These are phyloP conservation scores for Scalopus aquaticus DNA, from an alignment of 2,113 vertebrate genomes.

Conservation along the genomic window DNA sequence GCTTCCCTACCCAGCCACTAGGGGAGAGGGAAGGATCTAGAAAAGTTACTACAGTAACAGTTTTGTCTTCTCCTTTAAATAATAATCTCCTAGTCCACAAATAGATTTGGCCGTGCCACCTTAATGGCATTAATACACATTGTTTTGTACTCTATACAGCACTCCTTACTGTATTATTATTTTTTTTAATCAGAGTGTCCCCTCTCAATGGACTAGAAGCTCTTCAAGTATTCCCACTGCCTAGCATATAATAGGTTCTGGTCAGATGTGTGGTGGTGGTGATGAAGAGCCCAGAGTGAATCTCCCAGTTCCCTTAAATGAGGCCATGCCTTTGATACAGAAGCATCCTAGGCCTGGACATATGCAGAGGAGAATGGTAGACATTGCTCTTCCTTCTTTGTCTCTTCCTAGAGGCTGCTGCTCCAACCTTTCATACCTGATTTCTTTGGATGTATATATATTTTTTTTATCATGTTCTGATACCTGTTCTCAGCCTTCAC, in stretches of 20 bases:
- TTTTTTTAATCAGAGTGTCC: not conserved
- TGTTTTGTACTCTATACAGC: conserved; percentile 23
- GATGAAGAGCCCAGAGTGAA: not conserved
- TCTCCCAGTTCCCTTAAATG: conserved; percentile 17
- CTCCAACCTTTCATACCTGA: not conserved
- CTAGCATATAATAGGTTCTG: not conserved
- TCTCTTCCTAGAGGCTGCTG: not conserved
- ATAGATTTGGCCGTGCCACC: not conserved
- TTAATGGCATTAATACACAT: not conserved
- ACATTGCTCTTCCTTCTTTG: not conserved
- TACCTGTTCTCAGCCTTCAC: conserved; percentile 30
- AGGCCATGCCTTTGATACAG: not conserved
- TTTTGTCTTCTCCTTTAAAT: not conserved
- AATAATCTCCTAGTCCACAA: not conserved
- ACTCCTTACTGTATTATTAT: not conserved
- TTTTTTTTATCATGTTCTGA: not conserved
- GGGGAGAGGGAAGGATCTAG: not conserved
- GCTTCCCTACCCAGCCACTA: not conserved
- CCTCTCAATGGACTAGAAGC: not conserved
- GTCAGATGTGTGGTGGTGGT: not conserved
- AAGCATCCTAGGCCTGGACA: not conserved
- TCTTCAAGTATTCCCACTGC: not conserved
- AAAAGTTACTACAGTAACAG: not conserved
- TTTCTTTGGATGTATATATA: conserved; percentile 23
- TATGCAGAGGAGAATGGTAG: not conserved